Base-by-base conservation (phyloP, 2,113 vertebrate species). In the Cyanistes caeruleus region DNA sequence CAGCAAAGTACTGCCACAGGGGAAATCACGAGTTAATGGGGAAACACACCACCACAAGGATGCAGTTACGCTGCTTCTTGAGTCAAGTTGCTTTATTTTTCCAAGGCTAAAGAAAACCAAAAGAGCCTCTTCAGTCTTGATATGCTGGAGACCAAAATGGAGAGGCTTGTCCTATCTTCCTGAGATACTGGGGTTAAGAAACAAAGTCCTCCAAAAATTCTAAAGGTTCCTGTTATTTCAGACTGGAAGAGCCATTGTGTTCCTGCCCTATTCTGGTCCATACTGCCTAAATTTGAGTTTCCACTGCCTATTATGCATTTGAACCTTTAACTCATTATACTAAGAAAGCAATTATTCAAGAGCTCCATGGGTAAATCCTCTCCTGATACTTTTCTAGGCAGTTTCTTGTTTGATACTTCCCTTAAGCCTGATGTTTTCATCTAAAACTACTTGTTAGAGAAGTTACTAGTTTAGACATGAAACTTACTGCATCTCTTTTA, bases 51-150 rank as follows among this genome's bases (percentile, higher is more conserved):
- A 68, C 58, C 44, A 6, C 6, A 44, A 52, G 31, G 75, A 79
- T 59, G 70, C 56, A 78, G 30, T 27, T 48, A 63, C 0, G 1
- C 2, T 37, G 41, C 84, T 80, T 28, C 75, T 48, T 1, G 0
- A 59, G 53, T 23, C 87, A 43, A 52, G 24, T 1, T 20, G 25
- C 60, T 72, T 44, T 52, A 18, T 52, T 77, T 46, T 67, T 48
- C 48, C 43, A 53, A 15, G 19, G 19, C 31, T 78, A 63, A 78
- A 74, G 48, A 68, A 88, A 90, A 35, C 7, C 14, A 21, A 52
- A 79, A 46, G 41, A 25, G 23, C 16, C 35, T 56, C 65, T 84
- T 56, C 30, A 63, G 44, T 44, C 69, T 68, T 59, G 44, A 35
- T 58, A 31, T 12, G 19, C 39, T 49, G 31, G 15, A 70, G 10